Percentiles rank a stretch among this genome's conserved stretches.
Conservation (phyloP, 2,888 invertebrate genomes). For the Pterobdella sp. region DNA sequence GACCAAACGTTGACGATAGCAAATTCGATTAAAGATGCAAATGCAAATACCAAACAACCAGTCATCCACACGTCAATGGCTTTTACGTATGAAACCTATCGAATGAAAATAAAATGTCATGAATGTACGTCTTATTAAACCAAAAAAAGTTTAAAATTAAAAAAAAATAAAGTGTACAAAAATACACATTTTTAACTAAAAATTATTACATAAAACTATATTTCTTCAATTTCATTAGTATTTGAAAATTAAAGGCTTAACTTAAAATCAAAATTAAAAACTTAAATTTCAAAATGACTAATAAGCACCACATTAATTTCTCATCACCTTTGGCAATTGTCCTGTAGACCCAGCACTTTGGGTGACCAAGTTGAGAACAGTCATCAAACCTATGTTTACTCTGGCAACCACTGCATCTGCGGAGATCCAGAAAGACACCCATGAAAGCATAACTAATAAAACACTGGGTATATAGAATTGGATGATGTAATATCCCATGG, state of each 20-base stretch:
- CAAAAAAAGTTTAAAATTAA: background rate
- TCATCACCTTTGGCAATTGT: conserved; percentile 73
- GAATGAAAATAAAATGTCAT: too few relatives aligned
- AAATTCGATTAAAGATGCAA: conserved; percentile 40
- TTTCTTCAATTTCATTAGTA: too few relatives aligned
- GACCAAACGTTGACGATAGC: conserved; percentile 42
- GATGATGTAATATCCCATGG: conserved; percentile 38
- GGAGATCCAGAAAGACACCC: conserved; percentile 89
- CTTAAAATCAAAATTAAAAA: too few relatives aligned
- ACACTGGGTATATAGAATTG: conserved; percentile 38
- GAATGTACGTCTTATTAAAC: too few relatives aligned
- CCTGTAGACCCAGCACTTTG: conserved; percentile 86
- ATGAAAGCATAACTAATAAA: conserved; percentile 80
- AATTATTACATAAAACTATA: too few relatives aligned
- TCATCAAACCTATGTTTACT: conserved; percentile 77
- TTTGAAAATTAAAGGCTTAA: too few relatives aligned
- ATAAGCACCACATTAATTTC: too few relatives aligned
- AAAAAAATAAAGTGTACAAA: too few relatives aligned
- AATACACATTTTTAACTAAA: too few relatives aligned
- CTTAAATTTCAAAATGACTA: too few relatives aligned
- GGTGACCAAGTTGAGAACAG: conserved; percentile 65
- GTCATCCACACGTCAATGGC: conserved; percentile 60
- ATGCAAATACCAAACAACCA: conserved; percentile 40
- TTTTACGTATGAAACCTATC: conserved; percentile 68
- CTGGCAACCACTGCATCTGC: conserved; percentile 77